Conservation (phyloP, 1,140 invertebrate genomes). For the Latrodectus geometricus region DNA sequence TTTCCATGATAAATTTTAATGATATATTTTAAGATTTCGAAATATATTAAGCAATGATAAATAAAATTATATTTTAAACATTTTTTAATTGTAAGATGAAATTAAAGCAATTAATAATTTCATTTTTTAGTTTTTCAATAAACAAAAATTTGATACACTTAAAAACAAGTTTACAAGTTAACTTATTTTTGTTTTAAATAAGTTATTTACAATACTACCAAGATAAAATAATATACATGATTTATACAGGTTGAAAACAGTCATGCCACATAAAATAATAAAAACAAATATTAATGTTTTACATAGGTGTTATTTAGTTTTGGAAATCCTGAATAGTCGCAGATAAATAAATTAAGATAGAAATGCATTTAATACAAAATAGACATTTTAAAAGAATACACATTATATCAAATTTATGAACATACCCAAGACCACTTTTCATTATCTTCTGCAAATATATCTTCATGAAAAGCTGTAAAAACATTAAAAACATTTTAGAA, state of each 20-base stretch:
- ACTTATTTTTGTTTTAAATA: not conserved
- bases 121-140: too few relatives aligned
- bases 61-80: not conserved
- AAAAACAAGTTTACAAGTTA: not conserved
- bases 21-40: not conserved
- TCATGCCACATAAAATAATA: not conserved
- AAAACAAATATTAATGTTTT: not conserved
- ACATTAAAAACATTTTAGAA: not conserved
- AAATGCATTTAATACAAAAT: not conserved
- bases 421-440: slow-evolving; percentile 56
- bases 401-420: not conserved
- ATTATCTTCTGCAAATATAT: slow-evolving; percentile 56
- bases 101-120: too few relatives aligned
- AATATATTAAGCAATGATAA: not conserved
- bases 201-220: not conserved
- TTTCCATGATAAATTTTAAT: slow-evolving; percentile 7
- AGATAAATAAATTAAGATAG: not conserved
- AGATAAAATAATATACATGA: not conserved
- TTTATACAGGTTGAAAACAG: not conserved
- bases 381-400: slow-evolving; percentile 56
- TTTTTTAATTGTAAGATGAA: not conserved
- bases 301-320: not conserved
- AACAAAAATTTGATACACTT: too few relatives aligned
- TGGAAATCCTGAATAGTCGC: slow-evolving; percentile 40
- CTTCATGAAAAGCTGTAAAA: slow-evolving; percentile 43